These are phyloP conservation scores for Euwallacea fornicatus DNA, from an alignment of 1,140 invertebrate species.

Conservation along the genomic window DNA sequence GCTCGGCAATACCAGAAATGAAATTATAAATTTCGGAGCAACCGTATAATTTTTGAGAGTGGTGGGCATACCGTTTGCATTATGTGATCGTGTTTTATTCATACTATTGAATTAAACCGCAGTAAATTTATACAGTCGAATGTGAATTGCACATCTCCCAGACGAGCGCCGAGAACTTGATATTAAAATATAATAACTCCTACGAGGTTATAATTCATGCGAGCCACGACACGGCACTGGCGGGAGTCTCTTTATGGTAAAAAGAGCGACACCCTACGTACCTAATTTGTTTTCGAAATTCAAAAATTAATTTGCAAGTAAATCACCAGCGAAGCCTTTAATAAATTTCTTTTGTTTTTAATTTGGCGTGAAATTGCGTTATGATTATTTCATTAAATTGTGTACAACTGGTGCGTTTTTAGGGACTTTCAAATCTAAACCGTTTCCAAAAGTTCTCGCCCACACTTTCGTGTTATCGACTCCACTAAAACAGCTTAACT, in stretches of 20 bases:
- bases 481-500: too few relatives aligned
- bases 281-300: conserved; percentile 36
- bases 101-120: conserved; percentile 47
- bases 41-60: conserved; percentile 33
- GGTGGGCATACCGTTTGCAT: conserved; percentile 32
- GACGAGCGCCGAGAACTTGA: conserved; percentile 43
- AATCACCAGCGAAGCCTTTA: conserved; percentile 1
- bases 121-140: conserved; percentile 47
- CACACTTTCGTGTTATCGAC: too few relatives aligned
- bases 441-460: too few relatives aligned
- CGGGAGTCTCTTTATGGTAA: conserved; percentile 31
- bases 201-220: conserved; percentile 42
- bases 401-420: too few relatives aligned
- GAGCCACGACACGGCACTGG: conserved; percentile 17
- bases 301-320: conserved; percentile 38
- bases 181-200: conserved; percentile 51
- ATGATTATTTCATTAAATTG: too few relatives aligned
- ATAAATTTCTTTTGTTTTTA: too few relatives aligned
- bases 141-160: conserved; percentile 41
- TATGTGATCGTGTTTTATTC: conserved; percentile 34
- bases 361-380: too few relatives aligned
- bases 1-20: neutral
- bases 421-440: too few relatives aligned
- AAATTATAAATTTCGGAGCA: conserved; percentile 33
- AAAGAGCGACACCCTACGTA: conserved; percentile 31